phyloP scores from a whole-genome alignment of 2,888 invertebrate genomes.

The Tetragonisca angustula region DNA sequence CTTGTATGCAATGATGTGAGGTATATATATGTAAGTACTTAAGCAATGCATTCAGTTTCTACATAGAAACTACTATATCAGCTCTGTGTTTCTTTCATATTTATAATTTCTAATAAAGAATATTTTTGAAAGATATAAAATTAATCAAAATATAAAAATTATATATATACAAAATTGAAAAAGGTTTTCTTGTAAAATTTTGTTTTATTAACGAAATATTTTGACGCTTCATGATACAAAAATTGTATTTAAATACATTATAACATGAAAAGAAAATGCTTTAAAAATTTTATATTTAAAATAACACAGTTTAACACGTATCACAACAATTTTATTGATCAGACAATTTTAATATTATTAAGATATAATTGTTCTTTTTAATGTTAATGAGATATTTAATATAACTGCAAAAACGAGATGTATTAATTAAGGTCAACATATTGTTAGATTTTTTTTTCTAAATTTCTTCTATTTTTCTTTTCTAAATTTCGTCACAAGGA shows the following conservation, averaged over 20 bases:
- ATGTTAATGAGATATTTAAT: too few relatives aligned
- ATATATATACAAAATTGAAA: neutral
- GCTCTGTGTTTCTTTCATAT: neutral
- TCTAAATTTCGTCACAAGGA: neutral
- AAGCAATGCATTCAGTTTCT: neutral
- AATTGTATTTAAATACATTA: neutral
- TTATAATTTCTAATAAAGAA: constrained; percentile 12
- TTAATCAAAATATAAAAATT: neutral
- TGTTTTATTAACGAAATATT: neutral
- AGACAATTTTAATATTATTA: neutral
- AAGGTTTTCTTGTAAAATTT: neutral
- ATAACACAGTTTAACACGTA: neutral
- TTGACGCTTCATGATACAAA: neutral
- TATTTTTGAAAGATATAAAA: constrained; percentile 6
- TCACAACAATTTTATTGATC: neutral
- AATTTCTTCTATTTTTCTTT: neutral
- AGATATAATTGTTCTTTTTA: neutral
- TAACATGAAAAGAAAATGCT: neutral
- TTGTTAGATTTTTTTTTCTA: neutral
- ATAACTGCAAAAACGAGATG: neutral
- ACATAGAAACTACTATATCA: neutral
- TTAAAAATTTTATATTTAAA: neutral
- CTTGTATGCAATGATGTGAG: neutral
- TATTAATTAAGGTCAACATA: neutral
- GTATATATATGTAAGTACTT: neutral